Base-by-base conservation (phyloP, 1,140 invertebrate genomes). In the Ladona fulva region DNA sequence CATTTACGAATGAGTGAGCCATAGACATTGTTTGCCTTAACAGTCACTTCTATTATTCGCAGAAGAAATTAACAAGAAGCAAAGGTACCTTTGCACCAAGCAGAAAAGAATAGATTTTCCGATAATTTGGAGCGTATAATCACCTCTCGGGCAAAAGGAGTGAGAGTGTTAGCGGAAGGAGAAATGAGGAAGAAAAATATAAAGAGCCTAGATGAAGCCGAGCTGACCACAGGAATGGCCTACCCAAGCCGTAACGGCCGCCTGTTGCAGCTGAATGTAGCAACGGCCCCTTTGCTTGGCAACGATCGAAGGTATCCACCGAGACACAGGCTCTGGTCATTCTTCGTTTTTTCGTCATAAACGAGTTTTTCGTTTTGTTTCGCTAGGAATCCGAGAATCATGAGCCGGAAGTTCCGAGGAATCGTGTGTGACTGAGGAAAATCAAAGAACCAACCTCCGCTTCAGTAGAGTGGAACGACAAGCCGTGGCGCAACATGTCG, bases 371-470 rank as follows among this genome's bases (percentile, higher is more conserved):
- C n/a, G n/a, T n/a, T 66, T 66, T 22, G 52, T 66, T 22, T 16
- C n/a, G 52, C 52, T 66, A 16, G 52, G 52, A 66, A 66, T 66
- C 52, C n/a, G 52, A 66, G 52, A 66, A 66, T 16, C n/a, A 66
- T 66, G 52, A 66, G 52, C 52, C 52, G 52, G 52, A 66, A 66
- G 52, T 66, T 66, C 52, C 52, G 14, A 66, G 52, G 52, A 66
- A 66, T 66, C 52, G 52, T 66, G 52, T 66, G 12, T 66, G 52
- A 66, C 52, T 66, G 52, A 66, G n/a, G 52, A 66, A 66, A 66
- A 66, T 66, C 52, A 22, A 66, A 52, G 44, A 52, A 19, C 44
- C 44, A 11, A 66, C n/a, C n/a, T 16, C 3, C 14, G 52, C 52
- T 66, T 66, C 14, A 22, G 52, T 22, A 22, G 52, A 19, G 52